Percentiles rank a stretch among this genome's conserved stretches.
phyloP scores from a whole-genome alignment of 1,140 invertebrate genomes.

The Microplitis demolitor region DNA sequence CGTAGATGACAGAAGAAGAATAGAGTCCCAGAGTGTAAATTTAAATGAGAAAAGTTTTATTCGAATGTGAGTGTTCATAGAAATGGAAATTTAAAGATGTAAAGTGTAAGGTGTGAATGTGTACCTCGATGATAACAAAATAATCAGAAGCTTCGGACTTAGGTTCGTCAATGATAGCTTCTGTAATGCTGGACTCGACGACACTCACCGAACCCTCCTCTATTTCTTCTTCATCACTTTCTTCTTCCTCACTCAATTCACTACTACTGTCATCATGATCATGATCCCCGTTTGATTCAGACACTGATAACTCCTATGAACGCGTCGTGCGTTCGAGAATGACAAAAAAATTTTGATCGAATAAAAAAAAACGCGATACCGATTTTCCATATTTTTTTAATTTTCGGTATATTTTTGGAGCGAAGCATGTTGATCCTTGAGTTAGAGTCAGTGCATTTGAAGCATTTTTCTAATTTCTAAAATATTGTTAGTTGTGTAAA shows the following conservation, averaged over 20 bases:
- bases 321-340: slow-evolving; percentile 2
- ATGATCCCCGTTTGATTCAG: slow-evolving; percentile 51
- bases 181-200: slow-evolving; percentile 46
- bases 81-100: neutral
- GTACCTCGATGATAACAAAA: slow-evolving; percentile 44
- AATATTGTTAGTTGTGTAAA: slow-evolving; percentile 25
- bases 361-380: slow-evolving; percentile 1
- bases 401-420: neutral
- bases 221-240: slow-evolving; percentile 51
- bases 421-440: neutral
- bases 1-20: neutral
- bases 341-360: slow-evolving; percentile 14
- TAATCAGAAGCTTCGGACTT: slow-evolving; percentile 37
- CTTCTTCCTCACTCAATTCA: slow-evolving; percentile 51
- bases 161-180: slow-evolving; percentile 44
- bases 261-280: slow-evolving; percentile 60
- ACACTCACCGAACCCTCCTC: slow-evolving; percentile 56
- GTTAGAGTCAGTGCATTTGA: slow-evolving; percentile 22
- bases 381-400: neutral
- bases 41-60: neutral
- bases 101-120: slow-evolving; percentile 28
- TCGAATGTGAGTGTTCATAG: neutral
- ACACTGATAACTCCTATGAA: slow-evolving; percentile 23
- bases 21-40: neutral
- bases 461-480: slow-evolving; percentile 24